phyloP scores from a whole-genome alignment of 2,113 vertebrate genomes.

The Cynoglossus semilaevis region DNA sequence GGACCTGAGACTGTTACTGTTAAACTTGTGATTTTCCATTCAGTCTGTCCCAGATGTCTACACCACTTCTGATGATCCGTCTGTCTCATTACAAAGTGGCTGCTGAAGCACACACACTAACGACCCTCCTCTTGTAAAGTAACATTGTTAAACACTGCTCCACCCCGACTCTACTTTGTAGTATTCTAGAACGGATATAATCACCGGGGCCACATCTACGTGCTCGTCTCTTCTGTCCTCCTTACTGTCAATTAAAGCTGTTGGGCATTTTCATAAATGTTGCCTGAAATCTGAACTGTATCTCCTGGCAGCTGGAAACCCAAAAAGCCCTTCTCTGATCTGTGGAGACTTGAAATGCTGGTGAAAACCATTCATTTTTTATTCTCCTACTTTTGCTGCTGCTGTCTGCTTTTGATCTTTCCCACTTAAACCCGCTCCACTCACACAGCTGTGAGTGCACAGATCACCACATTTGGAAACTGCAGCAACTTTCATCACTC shows the following conservation, averaged over 20 bases:
- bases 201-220: constrained; percentile 13
- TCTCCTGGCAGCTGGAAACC: constrained; percentile 20
- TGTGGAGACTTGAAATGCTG: neutral
- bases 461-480: constrained; percentile 6
- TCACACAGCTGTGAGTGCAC: neutral
- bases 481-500: constrained; percentile 6
- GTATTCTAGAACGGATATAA: too few relatives aligned
- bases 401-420: constrained; percentile 21
- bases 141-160: too few relatives aligned
- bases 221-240: neutral
- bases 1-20: too few relatives aligned
- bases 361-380: constrained; percentile 11
- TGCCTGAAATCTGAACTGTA: constrained; percentile 12
- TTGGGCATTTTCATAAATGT: neutral
- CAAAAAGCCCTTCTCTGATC: constrained; percentile 3
- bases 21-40: too few relatives aligned
- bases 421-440: constrained; percentile 5
- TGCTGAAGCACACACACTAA: too few relatives aligned
- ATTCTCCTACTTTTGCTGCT: constrained; percentile 13
- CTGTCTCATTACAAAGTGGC: too few relatives aligned
- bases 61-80: too few relatives aligned
- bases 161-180: too few relatives aligned
- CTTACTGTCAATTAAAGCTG: neutral
- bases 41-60: too few relatives aligned
- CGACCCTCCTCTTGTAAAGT: too few relatives aligned